phyloP scores from a whole-genome alignment of 1,140 invertebrate species.

The Polyergus mexicanus region DNA sequence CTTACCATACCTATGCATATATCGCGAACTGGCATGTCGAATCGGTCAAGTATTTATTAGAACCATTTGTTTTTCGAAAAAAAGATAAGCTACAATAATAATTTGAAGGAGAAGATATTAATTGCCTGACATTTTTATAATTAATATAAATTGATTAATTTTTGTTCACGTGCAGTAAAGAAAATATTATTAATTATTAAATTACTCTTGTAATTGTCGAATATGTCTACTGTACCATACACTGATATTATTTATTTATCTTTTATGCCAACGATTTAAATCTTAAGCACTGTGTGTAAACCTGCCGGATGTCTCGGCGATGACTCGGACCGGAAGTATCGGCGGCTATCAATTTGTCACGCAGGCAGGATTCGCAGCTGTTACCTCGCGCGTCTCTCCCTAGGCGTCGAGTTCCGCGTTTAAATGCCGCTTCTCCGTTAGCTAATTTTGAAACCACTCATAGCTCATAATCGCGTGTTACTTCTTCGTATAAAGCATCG shows the following conservation, averaged over 20 bases:
- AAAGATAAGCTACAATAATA: background rate
- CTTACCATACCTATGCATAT: background rate
- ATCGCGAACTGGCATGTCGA: background rate
- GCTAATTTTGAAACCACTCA: slow-evolving; percentile 23
- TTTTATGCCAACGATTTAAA: background rate
- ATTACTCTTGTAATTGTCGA: background rate
- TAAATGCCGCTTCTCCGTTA: slow-evolving; percentile 49
- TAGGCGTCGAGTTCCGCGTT: slow-evolving; percentile 28
- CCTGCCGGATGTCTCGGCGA: background rate
- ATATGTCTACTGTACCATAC: background rate
- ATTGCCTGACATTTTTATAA: background rate
- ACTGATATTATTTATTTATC: background rate
- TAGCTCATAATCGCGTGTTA: background rate
- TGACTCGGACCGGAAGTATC: slow-evolving; percentile 36
- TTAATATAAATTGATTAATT: background rate
- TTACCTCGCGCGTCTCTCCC: slow-evolving; percentile 31
- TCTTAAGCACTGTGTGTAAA: background rate
- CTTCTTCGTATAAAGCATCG: background rate
- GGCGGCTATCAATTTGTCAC: slow-evolving; percentile 53
- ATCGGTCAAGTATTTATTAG: background rate
- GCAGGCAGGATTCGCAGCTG: slow-evolving; percentile 76
- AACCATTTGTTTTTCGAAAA: background rate
- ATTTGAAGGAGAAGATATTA: background rate
- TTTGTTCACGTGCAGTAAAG: background rate
- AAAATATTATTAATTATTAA: background rate